A percentile compares a stretch with the other conserved stretches of the same genome.
Evolutionary conservation across 2,113 vertebrate genomes (phyloP).

Genomic region (Naja naja): DNA sequence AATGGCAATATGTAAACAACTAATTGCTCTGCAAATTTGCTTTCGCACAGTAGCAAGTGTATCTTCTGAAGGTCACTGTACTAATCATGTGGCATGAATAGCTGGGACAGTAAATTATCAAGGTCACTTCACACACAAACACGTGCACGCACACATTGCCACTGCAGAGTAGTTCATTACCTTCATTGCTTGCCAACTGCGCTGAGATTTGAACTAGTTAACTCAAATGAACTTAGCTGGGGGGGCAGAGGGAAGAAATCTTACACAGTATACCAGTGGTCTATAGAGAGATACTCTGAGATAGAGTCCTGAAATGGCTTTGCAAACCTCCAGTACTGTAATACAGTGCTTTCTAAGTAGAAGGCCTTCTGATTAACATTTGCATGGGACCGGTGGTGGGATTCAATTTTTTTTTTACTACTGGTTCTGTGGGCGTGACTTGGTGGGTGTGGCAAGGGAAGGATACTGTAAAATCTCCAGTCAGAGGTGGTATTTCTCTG

Average conservation of each 20-base stretch:
- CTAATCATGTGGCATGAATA: neutral
- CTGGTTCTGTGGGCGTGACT: too few relatives aligned
- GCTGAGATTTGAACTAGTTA: conserved; percentile 6
- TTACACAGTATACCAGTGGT: neutral
- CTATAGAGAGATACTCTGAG: neutral
- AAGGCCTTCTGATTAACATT: neutral
- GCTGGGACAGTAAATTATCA: neutral
- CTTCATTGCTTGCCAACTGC: neutral
- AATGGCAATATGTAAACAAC: neutral
- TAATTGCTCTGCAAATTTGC: neutral
- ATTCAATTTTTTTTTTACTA: too few relatives aligned
- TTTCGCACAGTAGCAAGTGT: neutral
- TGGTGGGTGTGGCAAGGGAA: too few relatives aligned
- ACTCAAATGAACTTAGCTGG: conserved; percentile 4
- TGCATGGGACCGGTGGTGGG: neutral
- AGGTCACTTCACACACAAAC: neutral
- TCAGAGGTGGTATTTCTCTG: too few relatives aligned
- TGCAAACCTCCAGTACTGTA: neutral
- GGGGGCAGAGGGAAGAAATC: neutral
- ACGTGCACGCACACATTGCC: neutral
- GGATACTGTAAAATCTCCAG: too few relatives aligned
- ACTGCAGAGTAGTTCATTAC: neutral
- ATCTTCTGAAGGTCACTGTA: neutral
- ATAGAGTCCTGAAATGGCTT: neutral
- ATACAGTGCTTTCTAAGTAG: neutral